Evolutionary conservation across 2,797 vertebrate genomes (phyloP), one percentile per base, ranked within the genome.

Genomic region (Pempheris klunzingeri): DNA sequence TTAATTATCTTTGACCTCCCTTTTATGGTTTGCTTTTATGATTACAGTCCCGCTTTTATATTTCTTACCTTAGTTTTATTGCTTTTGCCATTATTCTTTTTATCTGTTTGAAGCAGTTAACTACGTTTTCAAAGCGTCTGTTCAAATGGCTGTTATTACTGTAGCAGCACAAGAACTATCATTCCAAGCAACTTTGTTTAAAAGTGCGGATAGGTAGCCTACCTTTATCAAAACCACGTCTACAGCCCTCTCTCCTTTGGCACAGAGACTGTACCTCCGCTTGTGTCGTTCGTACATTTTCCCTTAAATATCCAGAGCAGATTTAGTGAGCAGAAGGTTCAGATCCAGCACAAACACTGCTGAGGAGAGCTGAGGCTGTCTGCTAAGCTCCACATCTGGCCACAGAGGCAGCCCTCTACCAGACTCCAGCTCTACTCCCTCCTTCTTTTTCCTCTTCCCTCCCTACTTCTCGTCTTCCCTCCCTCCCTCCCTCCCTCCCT

Each of bases 171-270:
- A 34, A 30, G 70, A 38, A 63, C 50, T 24, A 50, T 55, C 57
- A 43, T 14, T 52, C 63, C 52, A 34, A 82, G 83, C 46, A 89
- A 90, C 84, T 90, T 90, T 88, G 64, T 87, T 71, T 81, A 4
- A 85, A 73, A 80, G 65, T 72, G 59, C 4, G 1, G 53, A 77
- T 32, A 43, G 65, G 79, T 59, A 67, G 71, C 91, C 88, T 98
- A 99, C 98, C 98, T 99, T 99, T 70, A 99, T 93, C 82, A 99
- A 87, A 77, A 99, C 97, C 90, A 99, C 98, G 60, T 98, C 97
- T 81, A 97, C 96, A 13, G 96, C 92, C 83, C 96, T 95, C 91
- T 98, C 96, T 64, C 95, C 96, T 86, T 96, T 98, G 91, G 97
- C 96, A 60, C 97, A 97, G 62, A 99, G 93, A 84, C 97, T 99